Evolutionary conservation across 2,797 vertebrate species (phyloP).

Genomic region (Sparidentex hasta): DNA sequence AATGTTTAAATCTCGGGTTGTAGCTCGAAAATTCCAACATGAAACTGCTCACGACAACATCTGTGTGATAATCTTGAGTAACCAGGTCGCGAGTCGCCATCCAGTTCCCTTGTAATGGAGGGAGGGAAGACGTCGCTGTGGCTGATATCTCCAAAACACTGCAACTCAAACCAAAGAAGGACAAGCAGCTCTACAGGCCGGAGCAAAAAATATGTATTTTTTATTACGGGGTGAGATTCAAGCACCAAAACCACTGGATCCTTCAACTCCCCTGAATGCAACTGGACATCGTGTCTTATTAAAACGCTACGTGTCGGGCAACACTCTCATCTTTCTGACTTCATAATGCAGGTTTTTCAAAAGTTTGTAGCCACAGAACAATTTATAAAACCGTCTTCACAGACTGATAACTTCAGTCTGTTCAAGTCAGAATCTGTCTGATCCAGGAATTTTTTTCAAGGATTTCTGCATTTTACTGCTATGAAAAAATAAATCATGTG

Average conservation of each 20-base stretch:
- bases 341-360: not conserved
- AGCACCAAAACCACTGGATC: not conserved
- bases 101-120: no score
- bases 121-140: no score
- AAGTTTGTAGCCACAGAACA: not conserved
- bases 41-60: no score
- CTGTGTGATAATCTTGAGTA: no score
- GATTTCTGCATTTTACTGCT: not conserved
- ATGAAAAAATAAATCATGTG: not conserved
- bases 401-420: not conserved
- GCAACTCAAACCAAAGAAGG: no score
- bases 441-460: not conserved
- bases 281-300: not conserved
- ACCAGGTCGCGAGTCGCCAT: no score
- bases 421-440: no score
- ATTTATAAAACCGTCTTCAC: not conserved
- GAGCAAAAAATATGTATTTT: no score
- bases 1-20: no score
- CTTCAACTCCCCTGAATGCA: constrained; percentile 3
- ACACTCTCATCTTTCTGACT: not conserved
- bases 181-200: no score
- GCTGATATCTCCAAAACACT: no score
- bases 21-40: no score
- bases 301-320: not conserved
- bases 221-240: not conserved